Evolutionary conservation across 2,113 vertebrate genomes (phyloP), one percentile per base, ranked within the genome.

Genomic region (Phrynocephalus versicolor): DNA sequence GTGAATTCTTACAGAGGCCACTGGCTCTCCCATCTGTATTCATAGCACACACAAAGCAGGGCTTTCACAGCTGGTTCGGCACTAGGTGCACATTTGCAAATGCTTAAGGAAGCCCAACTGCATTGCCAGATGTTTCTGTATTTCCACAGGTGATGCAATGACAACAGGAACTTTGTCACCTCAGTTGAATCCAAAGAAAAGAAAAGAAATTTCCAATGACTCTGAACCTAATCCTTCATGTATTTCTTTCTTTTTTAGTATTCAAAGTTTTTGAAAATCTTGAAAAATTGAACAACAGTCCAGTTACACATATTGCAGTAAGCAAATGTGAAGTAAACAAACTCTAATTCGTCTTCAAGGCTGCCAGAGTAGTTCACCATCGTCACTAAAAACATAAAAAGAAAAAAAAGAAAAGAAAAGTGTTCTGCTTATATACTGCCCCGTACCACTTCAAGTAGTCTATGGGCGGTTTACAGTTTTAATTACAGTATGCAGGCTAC

Each of bases 291-390:
- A 82, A 67, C 60, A 72, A 39, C 35, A 72, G 18, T 60, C 74
- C 23, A 23, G 25, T 37, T 39, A 37, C 19, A 3, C 25, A 33
- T 67, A n/a, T 15, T 71, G 35, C 51, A 85, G 19, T 60, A 78
- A 78, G n/a, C 33, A 35, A 58, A n/a, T 71, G 33, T 30, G 30
- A 69, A 71, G 6, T 39, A 21, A 79, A 67, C 25, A 45, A 67
- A 57, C 45, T 78, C 23, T 62, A 77, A 55, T 84, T 69, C 69
- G 45, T 78, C 73, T 85, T 85, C 27, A 85, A 78, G 30, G 27
- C 30, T 45, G 70, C n/a, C 77, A 35, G 58, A 79, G 39, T 7
- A 6, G 69, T 72, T 85, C 72, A 62, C 45, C 69, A 79, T 19
- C 64, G 51, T 1, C 30, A 77, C 9, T 73, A 82, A 10, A 16